Evolutionary conservation across 2,888 invertebrate species (phyloP).

Genomic region (Hemaris fuciformis): DNA sequence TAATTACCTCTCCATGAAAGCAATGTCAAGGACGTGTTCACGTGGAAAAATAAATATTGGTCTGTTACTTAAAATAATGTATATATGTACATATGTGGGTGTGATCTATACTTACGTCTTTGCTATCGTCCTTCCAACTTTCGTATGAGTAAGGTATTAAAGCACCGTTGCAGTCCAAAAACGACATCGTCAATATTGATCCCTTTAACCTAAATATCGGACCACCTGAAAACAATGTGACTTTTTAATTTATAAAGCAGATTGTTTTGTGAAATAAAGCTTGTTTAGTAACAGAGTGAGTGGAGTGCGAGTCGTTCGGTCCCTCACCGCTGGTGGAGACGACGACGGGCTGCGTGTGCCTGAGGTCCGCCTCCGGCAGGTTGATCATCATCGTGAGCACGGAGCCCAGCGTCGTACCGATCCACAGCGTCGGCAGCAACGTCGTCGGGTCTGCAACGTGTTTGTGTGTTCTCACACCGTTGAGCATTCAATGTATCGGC

Average conservation of each 20-base stretch:
- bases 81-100: neutral
- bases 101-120: constrained; percentile 72
- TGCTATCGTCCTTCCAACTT: constrained; percentile 94
- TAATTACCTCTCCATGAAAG: too few relatives aligned
- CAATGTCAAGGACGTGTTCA: too few relatives aligned
- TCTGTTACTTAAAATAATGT: too few relatives aligned
- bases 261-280: neutral
- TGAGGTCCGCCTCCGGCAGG: constrained; percentile 89
- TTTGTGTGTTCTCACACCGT: too few relatives aligned
- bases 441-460: constrained; percentile 90
- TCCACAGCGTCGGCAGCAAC: constrained; percentile 95
- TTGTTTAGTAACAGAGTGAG: neutral
- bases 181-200: constrained; percentile 95
- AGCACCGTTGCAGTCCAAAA: constrained; percentile 97
- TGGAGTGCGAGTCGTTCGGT: too few relatives aligned
- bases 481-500: too few relatives aligned
- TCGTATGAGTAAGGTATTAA: constrained; percentile 95
- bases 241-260: neutral
- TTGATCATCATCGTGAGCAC: constrained; percentile 95
- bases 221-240: constrained; percentile 86
- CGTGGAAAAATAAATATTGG: neutral
- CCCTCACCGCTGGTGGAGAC: constrained; percentile 91
- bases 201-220: constrained; percentile 98
- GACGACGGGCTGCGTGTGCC: constrained; percentile 92
- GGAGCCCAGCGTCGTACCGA: constrained; percentile 98